A percentile compares a stretch with the other conserved stretches of the same genome.
These are phyloP conservation scores for Paracyclopina nana DNA, from an alignment of 1,140 invertebrate genomes.

Conservation along the genomic window DNA sequence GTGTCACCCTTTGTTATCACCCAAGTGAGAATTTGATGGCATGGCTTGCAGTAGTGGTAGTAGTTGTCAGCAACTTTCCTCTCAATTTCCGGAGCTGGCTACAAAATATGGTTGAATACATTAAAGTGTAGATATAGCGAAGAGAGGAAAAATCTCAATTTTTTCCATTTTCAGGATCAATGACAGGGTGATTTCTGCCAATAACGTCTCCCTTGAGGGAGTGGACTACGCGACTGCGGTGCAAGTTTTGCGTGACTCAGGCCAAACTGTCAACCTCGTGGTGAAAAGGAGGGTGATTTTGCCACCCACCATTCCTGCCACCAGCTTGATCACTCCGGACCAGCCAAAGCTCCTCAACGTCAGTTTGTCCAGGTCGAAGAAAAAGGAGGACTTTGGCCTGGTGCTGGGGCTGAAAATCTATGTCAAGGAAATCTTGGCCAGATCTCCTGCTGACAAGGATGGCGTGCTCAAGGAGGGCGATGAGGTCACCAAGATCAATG, in stretches of 20 bases:
- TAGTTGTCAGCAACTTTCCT: too few relatives aligned
- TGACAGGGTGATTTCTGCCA: constrained; percentile 88
- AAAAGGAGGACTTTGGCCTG: constrained; percentile 94
- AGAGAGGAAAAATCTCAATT: too few relatives aligned
- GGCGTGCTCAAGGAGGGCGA: constrained; percentile 60
- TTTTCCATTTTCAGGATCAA: constrained; percentile 55
- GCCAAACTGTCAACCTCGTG: constrained; percentile 65
- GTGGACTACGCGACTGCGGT: constrained; percentile 48
- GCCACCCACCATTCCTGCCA: too few relatives aligned
- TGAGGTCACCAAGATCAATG: constrained; percentile 63
- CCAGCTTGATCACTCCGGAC: constrained; percentile 30
- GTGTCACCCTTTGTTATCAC: too few relatives aligned
- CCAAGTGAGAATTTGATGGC: too few relatives aligned
- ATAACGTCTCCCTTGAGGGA: constrained; percentile 84
- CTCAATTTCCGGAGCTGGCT: too few relatives aligned
- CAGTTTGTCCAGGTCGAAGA: constrained; percentile 67
- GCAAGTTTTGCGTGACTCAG: constrained; percentile 58
- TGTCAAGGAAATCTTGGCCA: constrained; percentile 39
- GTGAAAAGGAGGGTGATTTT: constrained; percentile 51
- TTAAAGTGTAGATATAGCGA: too few relatives aligned
- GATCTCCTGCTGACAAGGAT: constrained; percentile 32
- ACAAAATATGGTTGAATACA: too few relatives aligned
- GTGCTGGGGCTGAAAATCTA: constrained; percentile 76
- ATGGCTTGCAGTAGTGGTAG: too few relatives aligned
- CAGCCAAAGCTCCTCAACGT: constrained; percentile 49